A percentile compares a stretch with the other conserved stretches of the same genome.
These are phyloP conservation scores for Agonopterix heracliana DNA, from an alignment of 2,888 invertebrate species.

Conservation along the genomic window DNA sequence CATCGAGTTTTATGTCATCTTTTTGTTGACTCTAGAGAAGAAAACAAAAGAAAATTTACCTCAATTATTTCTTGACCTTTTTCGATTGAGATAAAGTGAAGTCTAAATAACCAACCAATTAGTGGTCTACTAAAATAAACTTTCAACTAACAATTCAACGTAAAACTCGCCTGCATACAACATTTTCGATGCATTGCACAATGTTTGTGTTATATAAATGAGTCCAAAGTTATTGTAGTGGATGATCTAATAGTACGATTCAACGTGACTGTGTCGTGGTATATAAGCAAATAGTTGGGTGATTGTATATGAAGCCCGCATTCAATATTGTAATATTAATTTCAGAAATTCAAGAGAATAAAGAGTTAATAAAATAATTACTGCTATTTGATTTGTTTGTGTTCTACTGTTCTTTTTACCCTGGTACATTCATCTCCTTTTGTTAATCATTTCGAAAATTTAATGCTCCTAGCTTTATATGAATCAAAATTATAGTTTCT, in stretches of 20 bases:
- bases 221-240: conserved; percentile 35
- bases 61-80: background rate
- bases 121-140: too few species aligned
- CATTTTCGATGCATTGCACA: too few species aligned
- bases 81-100: background rate
- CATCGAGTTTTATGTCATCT: background rate
- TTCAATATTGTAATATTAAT: conserved; percentile 77
- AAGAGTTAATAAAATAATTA: conserved; percentile 68
- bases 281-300: conserved; percentile 74
- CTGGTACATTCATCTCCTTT: too few species aligned
- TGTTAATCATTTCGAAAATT: too few species aligned
- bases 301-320: conserved; percentile 73
- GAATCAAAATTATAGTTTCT: too few species aligned
- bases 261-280: conserved; percentile 71
- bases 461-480: too few species aligned
- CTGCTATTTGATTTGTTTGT: conserved; percentile 31
- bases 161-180: too few species aligned
- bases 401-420: conserved; percentile 5
- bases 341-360: conserved; percentile 75
- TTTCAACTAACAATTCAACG: too few species aligned
- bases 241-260: conserved; percentile 40
- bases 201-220: background rate
- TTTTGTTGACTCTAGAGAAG: background rate
- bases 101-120: too few species aligned
- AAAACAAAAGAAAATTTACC: background rate